Conservation (phyloP, 2,888 invertebrate genomes). For the Empis stercorea region DNA sequence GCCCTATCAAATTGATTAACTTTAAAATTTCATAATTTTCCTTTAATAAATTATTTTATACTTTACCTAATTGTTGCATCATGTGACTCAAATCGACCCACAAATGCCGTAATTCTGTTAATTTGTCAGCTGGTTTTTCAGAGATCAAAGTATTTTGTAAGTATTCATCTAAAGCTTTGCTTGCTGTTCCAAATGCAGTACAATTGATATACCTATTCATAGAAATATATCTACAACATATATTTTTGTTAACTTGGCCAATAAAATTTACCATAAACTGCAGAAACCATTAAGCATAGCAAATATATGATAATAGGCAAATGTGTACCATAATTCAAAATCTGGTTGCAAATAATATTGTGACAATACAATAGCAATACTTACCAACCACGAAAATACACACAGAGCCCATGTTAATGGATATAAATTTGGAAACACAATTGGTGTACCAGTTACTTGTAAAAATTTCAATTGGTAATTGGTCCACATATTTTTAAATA, state of each 20-base stretch:
- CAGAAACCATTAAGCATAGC: slow-evolving; percentile 63
- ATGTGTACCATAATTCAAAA: slow-evolving; percentile 58
- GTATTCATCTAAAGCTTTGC: slow-evolving; percentile 48
- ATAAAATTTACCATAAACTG: slow-evolving; percentile 45
- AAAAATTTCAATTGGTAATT: slow-evolving; percentile 49
- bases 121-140: slow-evolving; percentile 48
- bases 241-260: background rate
- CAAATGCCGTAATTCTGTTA: slow-evolving; percentile 53
- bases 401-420: slow-evolving; percentile 51
- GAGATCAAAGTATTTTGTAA: slow-evolving; percentile 49
- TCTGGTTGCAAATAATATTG: slow-evolving; percentile 60
- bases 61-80: slow-evolving; percentile 57
- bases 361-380: slow-evolving; percentile 51
- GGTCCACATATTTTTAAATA: slow-evolving; percentile 69
- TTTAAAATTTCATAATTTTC: background rate
- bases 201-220: slow-evolving; percentile 46
- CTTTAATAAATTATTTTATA: background rate
- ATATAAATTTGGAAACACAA: slow-evolving; percentile 52
- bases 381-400: slow-evolving; percentile 51
- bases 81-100: slow-evolving; percentile 63
- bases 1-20: slow-evolving; percentile 9
- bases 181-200: slow-evolving; percentile 51
- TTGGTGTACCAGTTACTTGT: slow-evolving; percentile 41
- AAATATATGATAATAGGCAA: slow-evolving; percentile 59
- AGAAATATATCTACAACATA: too few species aligned